Percentiles rank a stretch among this genome's conserved stretches.
These are phyloP conservation scores for Odontomachus brunneus DNA, from an alignment of 1,140 invertebrate genomes.

Conservation along the genomic window DNA sequence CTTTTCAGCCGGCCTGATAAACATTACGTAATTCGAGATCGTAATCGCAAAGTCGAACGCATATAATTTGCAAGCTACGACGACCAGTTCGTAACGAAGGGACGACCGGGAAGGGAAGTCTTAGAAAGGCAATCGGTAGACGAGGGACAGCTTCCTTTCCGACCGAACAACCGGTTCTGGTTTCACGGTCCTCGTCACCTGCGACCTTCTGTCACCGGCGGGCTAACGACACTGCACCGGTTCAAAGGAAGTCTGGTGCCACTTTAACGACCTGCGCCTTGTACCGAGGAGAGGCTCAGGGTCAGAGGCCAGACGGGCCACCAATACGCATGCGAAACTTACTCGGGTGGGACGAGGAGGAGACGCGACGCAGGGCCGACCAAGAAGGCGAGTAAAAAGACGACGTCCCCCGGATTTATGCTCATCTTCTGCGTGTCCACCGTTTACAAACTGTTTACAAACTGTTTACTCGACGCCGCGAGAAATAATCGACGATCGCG, in stretches of 20 bases:
- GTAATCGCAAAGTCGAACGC: constrained; percentile 25
- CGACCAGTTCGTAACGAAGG: constrained; percentile 35
- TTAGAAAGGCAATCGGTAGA: constrained; percentile 57
- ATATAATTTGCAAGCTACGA: constrained; percentile 35
- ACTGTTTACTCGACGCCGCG: background rate
- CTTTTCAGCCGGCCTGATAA: constrained; percentile 29
- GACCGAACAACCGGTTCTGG: constrained; percentile 71
- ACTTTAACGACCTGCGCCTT: constrained; percentile 76
- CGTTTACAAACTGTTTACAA: constrained; percentile 18
- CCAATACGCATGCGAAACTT: constrained; percentile 66
- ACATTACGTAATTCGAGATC: constrained; percentile 49
- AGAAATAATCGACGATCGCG: background rate
- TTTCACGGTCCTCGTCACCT: constrained; percentile 75
- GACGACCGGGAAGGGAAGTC: constrained; percentile 62
- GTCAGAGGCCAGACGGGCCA: constrained; percentile 76
- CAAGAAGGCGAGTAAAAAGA: constrained; percentile 8
- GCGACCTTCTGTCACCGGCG: constrained; percentile 75
- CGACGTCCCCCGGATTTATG: constrained; percentile 63
- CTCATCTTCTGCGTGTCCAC: background rate
- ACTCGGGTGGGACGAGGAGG: constrained; percentile 24
- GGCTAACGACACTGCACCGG: constrained; percentile 76
- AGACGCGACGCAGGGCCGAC: constrained; percentile 42
- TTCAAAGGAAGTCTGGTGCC: constrained; percentile 78
- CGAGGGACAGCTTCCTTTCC: constrained; percentile 62
- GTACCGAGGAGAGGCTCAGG: constrained; percentile 75